A percentile compares a stretch with the other conserved stretches of the same genome.
Evolutionary conservation across 2,113 vertebrate species (phyloP).

Genomic region (Saccopteryx leptura): DNA sequence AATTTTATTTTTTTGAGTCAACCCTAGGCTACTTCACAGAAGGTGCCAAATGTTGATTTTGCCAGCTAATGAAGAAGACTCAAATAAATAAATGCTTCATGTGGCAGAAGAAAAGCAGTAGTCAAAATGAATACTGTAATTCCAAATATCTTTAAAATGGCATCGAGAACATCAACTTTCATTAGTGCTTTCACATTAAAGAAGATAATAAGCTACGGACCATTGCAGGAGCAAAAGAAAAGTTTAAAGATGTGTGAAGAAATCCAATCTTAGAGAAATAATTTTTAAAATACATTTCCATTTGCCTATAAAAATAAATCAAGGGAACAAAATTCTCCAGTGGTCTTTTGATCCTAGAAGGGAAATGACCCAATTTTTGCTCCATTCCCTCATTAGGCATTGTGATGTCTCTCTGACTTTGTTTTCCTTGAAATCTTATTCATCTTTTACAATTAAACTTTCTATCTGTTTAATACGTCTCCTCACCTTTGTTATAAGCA

Average conservation of each 20-base stretch:
- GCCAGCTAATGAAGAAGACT: neutral
- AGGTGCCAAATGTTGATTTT: conserved; percentile 17
- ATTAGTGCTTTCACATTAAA: conserved; percentile 24
- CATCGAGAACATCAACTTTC: conserved; percentile 18
- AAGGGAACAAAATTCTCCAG: neutral
- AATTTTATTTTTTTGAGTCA: neutral
- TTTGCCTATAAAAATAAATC: conserved; percentile 37
- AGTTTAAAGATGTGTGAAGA: conserved; percentile 35
- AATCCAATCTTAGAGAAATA: conserved; percentile 36
- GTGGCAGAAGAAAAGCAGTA: neutral
- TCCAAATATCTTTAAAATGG: conserved; percentile 42
- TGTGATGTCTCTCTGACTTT: neutral
- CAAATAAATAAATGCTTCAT: neutral
- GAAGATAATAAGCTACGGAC: neutral
- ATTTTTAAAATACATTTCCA: neutral
- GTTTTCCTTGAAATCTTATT: conserved; percentile 18
- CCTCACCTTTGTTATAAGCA: conserved; percentile 12
- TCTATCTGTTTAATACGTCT: neutral
- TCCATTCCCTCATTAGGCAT: neutral
- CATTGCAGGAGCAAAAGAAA: neutral
- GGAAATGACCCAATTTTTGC: neutral
- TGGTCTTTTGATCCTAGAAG: conserved; percentile 11
- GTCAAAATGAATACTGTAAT: neutral
- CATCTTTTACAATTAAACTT: neutral
- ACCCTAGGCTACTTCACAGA: neutral